Evolutionary conservation across 30 jellyfish, hydroid and myxozoan species (phyloP).

Genomic region (Mastigias papua): DNA sequence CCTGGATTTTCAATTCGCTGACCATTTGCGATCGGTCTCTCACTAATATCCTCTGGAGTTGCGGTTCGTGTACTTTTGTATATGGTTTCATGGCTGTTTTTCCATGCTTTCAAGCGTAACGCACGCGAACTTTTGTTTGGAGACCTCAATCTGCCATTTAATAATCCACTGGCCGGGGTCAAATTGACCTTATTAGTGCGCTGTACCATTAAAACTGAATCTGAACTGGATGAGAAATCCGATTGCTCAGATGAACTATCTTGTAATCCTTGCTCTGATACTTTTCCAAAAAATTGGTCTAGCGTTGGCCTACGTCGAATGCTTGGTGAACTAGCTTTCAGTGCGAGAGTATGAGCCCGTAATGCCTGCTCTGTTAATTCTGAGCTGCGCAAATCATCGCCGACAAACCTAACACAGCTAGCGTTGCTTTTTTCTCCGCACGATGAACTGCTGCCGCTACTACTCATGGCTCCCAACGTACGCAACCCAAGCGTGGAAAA

Average conservation of each 20-base stretch:
- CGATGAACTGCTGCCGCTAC: constrained; percentile 1
- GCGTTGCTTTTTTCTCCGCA: neutral
- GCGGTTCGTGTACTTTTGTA: constrained; percentile 7
- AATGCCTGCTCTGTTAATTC: constrained; percentile 52
- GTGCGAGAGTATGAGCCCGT: constrained; percentile 30
- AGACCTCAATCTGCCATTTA: constrained; percentile 26
- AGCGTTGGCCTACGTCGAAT: constrained; percentile 47
- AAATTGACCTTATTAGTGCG: constrained; percentile 32
- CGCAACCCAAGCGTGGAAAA: neutral
- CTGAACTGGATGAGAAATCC: constrained; percentile 29
- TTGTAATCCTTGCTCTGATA: constrained; percentile 26
- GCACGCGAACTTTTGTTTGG: constrained; percentile 32
- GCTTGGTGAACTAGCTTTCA: constrained; percentile 32
- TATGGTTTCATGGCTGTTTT: constrained; percentile 27
- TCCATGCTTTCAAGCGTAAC: constrained; percentile 49
- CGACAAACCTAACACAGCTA: neutral
- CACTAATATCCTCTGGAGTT: neutral
- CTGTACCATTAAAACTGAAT: constrained; percentile 50
- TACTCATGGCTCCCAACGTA: neutral
- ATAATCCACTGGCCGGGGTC: constrained; percentile 48
- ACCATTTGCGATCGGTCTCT: neutral
- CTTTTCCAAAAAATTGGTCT: constrained; percentile 40
- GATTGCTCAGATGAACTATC: constrained; percentile 38
- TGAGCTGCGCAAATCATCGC: neutral
- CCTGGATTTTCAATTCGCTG: neutral